Base-by-base conservation (phyloP, 1,140 invertebrate species). In the Ips typographus region DNA sequence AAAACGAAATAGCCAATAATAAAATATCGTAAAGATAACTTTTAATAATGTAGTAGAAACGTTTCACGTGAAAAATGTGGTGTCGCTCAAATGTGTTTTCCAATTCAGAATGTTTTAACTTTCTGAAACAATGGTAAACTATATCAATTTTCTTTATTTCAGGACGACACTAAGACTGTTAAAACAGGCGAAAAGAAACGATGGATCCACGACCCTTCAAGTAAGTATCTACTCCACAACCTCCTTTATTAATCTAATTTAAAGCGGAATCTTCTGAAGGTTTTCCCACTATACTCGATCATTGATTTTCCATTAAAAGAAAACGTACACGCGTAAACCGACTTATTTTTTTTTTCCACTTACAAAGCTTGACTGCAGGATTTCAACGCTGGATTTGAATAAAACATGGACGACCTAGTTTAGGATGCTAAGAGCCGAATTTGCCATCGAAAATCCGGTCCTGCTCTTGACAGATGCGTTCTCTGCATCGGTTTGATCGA, bases 181-280 rank as follows among this genome's bases (percentile, higher is more conserved):
- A 86, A 86, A 79, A 73, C 80, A 36, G 83, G 82, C 39, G 86
- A 89, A 77, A 85, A 88, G 79, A 91, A 90, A 74, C 82, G 85
- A 78, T 91, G 89, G 89, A 89, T 90, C 76, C 88, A 90, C 75
- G 89, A 91, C 80, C 89, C 89, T 2, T 87, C 87, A 77, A 91
- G 89, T 91, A 79, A 89, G 88, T 88, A 22, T 56, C 39, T 22
- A 22, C 22, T 4, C 22, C n/a, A 37, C 39, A 22, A 49, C 44
- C 22, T 49, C 7, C 7, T 49, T 49, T 8, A 49, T 49, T 49
- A 22, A 49, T 2, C 44, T 49, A 49, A 49, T 49, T 49, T 8
- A 49, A 8, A 22, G 7, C 7, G 44, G 1, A 49, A 49, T 22
- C 44, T 49, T 49, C 22, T 49, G 1, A 49, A 49, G 44, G 44